Evolutionary conservation across 2,888 invertebrate species (phyloP).

Genomic region (Metopia argyrocephala): DNA sequence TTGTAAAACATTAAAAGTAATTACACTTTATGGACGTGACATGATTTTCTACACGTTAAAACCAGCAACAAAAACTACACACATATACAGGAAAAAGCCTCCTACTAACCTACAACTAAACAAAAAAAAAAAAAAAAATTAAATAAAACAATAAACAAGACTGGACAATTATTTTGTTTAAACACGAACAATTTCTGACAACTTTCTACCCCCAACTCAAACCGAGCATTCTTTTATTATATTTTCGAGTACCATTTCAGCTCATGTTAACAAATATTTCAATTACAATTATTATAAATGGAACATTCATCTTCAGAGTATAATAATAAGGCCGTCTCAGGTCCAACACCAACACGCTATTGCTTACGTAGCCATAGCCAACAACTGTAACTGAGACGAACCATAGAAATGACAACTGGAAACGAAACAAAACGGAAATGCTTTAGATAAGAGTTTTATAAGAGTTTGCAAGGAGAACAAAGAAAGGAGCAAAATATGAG

Average conservation of each 20-base stretch:
- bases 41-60: conserved; percentile 30
- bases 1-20: conserved; percentile 58
- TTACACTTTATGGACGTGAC: conserved; percentile 44
- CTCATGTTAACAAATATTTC: not conserved
- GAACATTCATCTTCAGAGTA: not conserved
- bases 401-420: not conserved
- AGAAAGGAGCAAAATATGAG: not conserved
- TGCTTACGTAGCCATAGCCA: not conserved
- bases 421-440: conserved; percentile 12
- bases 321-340: not conserved
- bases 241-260: not conserved
- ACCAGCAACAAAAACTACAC: not conserved
- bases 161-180: conserved; percentile 42
- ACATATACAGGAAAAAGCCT: not conserved
- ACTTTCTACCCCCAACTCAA: not conserved
- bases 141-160: conserved; percentile 25
- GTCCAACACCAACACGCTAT: too few relatives aligned
- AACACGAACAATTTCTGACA: conserved; percentile 31
- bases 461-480: not conserved
- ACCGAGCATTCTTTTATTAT: not conserved
- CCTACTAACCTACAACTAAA: not conserved
- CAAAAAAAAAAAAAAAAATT: not conserved
- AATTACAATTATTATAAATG: not conserved
- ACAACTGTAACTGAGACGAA: conserved; percentile 12
- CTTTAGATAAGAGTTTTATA: conserved; percentile 24